Evolutionary conservation across 2,888 invertebrate species (phyloP).

Genomic region (Phragmatobia fuliginosa): DNA sequence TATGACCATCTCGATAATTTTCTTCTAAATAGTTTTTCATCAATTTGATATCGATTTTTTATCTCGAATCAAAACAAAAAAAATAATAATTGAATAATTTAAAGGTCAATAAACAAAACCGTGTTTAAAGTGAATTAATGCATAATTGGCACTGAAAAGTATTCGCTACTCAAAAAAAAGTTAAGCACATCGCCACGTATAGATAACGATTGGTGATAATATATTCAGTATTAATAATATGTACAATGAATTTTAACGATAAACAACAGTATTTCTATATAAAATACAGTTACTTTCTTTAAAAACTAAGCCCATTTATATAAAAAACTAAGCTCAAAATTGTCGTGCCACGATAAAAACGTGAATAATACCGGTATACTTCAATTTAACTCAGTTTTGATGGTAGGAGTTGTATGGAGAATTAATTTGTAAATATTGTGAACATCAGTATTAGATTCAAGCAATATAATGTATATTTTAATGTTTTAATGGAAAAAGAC

Average conservation of each 20-base stretch:
- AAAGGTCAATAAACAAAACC: background rate
- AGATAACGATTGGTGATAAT: constrained; percentile 57
- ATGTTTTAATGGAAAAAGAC: constrained; percentile 14
- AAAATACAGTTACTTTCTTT: constrained; percentile 29
- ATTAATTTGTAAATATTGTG: constrained; percentile 38
- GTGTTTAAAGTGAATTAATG: constrained; percentile 48
- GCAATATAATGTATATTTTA: constrained; percentile 26
- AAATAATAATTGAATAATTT: too few species aligned
- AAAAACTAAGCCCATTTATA: constrained; percentile 35
- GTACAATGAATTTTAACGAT: constrained; percentile 63
- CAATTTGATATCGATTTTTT: background rate
- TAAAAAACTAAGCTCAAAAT: constrained; percentile 47
- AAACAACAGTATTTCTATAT: constrained; percentile 38
- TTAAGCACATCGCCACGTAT: constrained; percentile 51
- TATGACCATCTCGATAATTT: background rate
- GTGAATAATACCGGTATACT: constrained; percentile 17
- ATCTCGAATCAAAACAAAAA: background rate
- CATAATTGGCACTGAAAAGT: constrained; percentile 54
- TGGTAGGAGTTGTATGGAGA: constrained; percentile 23
- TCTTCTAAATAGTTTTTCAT: background rate
- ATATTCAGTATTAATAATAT: constrained; percentile 72
- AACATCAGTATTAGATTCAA: constrained; percentile 44
- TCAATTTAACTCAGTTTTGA: constrained; percentile 23
- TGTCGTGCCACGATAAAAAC: constrained; percentile 42
- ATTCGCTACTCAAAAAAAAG: constrained; percentile 58